These are phyloP conservation scores for Drosophila formosana DNA, from an alignment of 2,888 invertebrate genomes.

Conservation along the genomic window DNA sequence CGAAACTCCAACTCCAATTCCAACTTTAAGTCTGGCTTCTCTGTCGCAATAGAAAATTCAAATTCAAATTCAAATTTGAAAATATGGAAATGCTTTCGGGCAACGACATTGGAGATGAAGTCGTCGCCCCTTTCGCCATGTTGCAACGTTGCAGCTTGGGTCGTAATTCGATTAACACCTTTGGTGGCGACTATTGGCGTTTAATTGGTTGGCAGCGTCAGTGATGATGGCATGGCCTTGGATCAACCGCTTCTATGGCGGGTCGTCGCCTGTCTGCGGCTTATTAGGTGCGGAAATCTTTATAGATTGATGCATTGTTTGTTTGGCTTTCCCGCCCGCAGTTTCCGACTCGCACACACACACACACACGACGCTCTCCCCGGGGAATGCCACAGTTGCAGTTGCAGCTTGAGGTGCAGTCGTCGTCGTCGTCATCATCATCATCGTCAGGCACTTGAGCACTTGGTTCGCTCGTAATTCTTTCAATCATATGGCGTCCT, in stretches of 20 bases:
- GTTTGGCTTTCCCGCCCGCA: conserved; percentile 73
- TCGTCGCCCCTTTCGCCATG: conserved; percentile 17
- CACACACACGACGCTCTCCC: background rate
- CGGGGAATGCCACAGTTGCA: background rate
- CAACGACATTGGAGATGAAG: conserved; percentile 58
- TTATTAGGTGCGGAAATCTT: conserved; percentile 82
- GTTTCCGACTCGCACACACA: conserved; percentile 10
- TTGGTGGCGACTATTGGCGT: conserved; percentile 66
- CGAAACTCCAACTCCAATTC: conserved; percentile 15
- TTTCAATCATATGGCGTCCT: conserved; percentile 60
- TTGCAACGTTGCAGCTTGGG: conserved; percentile 38
- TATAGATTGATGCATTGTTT: conserved; percentile 81
- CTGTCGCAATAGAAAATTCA: conserved; percentile 71
- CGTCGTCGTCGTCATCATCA: conserved; percentile 7
- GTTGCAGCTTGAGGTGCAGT: conserved; percentile 9
- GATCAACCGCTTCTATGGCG: background rate
- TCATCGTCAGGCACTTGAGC: conserved; percentile 41
- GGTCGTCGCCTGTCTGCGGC: conserved; percentile 61
- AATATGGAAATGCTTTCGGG: conserved; percentile 67
- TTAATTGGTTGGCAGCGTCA: conserved; percentile 76
- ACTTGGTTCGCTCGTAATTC: conserved; percentile 64
- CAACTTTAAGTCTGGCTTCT: background rate
- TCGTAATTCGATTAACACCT: conserved; percentile 77
- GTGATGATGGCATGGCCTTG: conserved; percentile 48
- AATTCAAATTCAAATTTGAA: conserved; percentile 78